A percentile compares a stretch with the other conserved stretches of the same genome.
Conservation (phyloP, 2,113 vertebrate species). For the Pyrgilauda ruficollis region DNA sequence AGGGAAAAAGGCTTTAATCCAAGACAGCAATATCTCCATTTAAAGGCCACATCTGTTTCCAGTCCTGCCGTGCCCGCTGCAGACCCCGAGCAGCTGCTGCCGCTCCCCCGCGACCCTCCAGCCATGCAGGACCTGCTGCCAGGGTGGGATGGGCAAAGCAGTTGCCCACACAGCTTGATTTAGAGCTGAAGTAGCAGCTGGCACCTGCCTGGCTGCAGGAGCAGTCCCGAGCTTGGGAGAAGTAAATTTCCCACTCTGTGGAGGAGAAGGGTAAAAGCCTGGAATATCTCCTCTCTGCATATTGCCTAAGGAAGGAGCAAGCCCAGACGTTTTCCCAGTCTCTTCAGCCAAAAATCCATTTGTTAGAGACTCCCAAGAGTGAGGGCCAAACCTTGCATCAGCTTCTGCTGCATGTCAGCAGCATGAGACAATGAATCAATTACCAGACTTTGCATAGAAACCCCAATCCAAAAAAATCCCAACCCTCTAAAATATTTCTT, state of each 20-base stretch:
- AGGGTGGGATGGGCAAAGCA: not conserved
- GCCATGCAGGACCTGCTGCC: not conserved
- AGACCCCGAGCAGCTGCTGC: not conserved
- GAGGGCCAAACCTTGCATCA: not conserved
- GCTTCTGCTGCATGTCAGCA: not conserved
- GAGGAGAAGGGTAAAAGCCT: not conserved
- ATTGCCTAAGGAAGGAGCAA: not conserved
- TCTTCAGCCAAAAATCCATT: not conserved
- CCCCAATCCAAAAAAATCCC: not conserved
- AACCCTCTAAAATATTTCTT: not conserved
- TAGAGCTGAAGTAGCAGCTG: not conserved
- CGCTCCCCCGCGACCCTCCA: not conserved
- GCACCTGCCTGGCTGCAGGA: not conserved
- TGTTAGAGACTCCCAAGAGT: not conserved
- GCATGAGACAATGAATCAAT: not conserved
- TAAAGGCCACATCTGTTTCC: not conserved
- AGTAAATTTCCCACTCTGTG: not conserved
- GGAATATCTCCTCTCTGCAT: not conserved
- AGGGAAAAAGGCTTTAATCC: not conserved
- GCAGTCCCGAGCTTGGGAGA: not conserved
- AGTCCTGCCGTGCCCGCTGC: not conserved
- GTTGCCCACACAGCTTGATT: not conserved
- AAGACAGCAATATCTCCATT: not conserved
- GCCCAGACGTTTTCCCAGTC: not conserved
- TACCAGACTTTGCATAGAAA: not conserved